Conservation (phyloP, 2,797 vertebrate species). For the Neopelma chrysocephalum region DNA sequence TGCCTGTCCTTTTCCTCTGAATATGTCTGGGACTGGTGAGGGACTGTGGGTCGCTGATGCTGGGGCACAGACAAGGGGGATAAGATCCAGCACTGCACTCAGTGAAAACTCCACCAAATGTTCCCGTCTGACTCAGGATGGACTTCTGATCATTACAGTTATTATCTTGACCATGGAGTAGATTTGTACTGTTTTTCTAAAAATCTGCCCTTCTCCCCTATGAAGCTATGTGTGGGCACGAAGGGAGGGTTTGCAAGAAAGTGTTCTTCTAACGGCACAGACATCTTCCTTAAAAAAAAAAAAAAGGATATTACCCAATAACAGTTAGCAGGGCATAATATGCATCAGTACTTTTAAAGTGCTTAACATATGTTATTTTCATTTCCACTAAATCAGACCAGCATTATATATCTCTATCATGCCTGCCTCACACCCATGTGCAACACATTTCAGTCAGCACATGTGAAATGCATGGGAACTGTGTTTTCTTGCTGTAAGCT, state of each 20-base stretch:
- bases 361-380: slow-evolving; percentile 41
- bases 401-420: not conserved
- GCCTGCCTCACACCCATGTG: slow-evolving; percentile 16
- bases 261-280: not conserved
- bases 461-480: not conserved
- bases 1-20: slow-evolving; percentile 49
- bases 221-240: not conserved
- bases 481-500: not conserved
- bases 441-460: not conserved
- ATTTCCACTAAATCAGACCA: not conserved
- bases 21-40: not conserved
- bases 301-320: not conserved
- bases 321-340: not conserved
- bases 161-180: not conserved
- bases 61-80: not conserved
- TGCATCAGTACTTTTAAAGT: not conserved
- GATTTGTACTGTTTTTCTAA: not conserved
- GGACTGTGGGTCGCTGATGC: not conserved
- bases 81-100: not conserved
- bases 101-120: not conserved
- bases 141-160: not conserved
- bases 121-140: not conserved
- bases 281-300: not conserved
- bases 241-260: not conserved
- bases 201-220: not conserved